Evolutionary conservation across 2,888 invertebrate genomes (phyloP).

Genomic region (Xanthia icteritia): DNA sequence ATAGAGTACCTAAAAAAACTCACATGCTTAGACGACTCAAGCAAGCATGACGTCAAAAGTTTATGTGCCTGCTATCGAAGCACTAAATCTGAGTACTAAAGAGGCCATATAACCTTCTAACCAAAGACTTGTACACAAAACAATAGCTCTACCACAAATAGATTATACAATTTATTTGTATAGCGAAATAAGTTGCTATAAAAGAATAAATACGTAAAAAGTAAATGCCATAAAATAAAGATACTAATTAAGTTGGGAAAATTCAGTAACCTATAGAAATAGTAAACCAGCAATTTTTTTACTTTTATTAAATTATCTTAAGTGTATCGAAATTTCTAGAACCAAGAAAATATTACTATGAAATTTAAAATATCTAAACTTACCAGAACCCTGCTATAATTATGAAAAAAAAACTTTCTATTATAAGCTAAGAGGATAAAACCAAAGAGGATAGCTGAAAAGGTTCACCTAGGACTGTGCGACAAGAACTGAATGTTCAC

Average conservation of each 20-base stretch:
- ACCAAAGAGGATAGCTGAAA: conserved; percentile 13
- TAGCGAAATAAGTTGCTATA: background rate
- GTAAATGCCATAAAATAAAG: background rate
- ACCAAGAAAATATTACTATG: too few relatives aligned
- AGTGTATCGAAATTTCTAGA: too few relatives aligned
- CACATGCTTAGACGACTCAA: background rate
- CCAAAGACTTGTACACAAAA: conserved; percentile 24
- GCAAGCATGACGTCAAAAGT: conserved; percentile 35
- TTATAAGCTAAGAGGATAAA: background rate
- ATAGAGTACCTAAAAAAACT: background rate
- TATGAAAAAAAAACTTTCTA: background rate
- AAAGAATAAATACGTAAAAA: background rate
- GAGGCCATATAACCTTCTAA: conserved; percentile 43
- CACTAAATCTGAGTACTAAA: conserved; percentile 49
- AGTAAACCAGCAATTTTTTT: background rate
- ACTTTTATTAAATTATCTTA: too few relatives aligned
- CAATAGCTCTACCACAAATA: conserved; percentile 38
- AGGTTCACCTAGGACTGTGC: conserved; percentile 15
- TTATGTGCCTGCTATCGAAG: conserved; percentile 44
- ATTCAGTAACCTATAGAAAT: too few relatives aligned
- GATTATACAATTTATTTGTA: conserved; percentile 16
- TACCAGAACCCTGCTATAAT: background rate
- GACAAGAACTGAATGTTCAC: conserved; percentile 42
- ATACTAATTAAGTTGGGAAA: background rate
- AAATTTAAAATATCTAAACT: conserved; percentile 6